Base-by-base conservation (phyloP, 2,888 invertebrate species). In the Pseudanteris insignis region DNA sequence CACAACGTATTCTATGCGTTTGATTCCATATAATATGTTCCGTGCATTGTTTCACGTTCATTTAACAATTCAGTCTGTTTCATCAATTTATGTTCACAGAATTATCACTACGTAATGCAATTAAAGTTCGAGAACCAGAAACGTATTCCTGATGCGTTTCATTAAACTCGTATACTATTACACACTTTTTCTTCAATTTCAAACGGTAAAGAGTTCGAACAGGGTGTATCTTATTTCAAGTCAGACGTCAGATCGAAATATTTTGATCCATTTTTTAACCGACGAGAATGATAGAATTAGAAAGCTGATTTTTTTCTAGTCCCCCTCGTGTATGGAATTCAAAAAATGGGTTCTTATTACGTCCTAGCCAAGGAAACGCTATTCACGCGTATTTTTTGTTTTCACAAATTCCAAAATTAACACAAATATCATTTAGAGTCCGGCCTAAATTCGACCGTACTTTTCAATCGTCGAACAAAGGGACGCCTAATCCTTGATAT, bases 11-110 rank as follows among this genome's bases (percentile, higher is more conserved):
- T 50, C 15, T 21, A 48, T 30, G 32, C 34, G 25, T 33, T 21
- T 34, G 33, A 44, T 51, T 50, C 44, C 58, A 44, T 50, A 50
- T 44, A 50, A 38, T 46, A 43, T 50, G 38, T 58, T 58, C 58
- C 50, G 58, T 58, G 38, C 50, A 58, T 58, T 58, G 58, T 58
- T 46, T 41, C 50, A 44, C 50, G 50, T 58, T 58, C 58, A 58
- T 28, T 38, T 38, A 57, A 50, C 50, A 50, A 58, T 58, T 58
- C 58, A 58, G 58, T 50, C 50, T 50, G 50, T 58, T 58, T 58
- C 44, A 50, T 58, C 58, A 58, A 58, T 50, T 58, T 44, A 14
- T 33, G 26, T 44, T 34, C 32, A 26, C 44, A 18, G 44, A 51
- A 58, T 58, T 58, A 58, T 58, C 50, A 50, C 58, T 58, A 37